These are phyloP conservation scores for Ascidia mentula DNA, from an alignment of 23 tunicate species.

Conservation along the genomic window DNA sequence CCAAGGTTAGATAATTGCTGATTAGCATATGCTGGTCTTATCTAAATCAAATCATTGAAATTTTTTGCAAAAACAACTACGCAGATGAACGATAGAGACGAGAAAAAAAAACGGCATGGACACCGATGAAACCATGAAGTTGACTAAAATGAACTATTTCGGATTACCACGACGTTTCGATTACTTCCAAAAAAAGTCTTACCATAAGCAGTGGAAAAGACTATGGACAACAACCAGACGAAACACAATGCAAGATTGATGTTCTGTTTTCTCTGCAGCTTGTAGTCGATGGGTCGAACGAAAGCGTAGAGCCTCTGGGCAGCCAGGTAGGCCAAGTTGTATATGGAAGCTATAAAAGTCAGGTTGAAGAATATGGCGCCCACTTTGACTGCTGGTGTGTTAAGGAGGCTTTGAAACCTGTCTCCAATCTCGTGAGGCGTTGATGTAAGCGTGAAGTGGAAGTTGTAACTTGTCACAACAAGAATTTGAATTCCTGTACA, in stretches of 20 bases:
- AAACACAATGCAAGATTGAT: background rate
- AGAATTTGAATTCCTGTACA: constrained; percentile 29
- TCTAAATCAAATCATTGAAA: no score
- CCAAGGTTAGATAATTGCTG: no score
- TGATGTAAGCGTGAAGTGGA: constrained; percentile 21
- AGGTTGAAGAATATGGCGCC: constrained; percentile 16
- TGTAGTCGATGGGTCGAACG: constrained; percentile 10
- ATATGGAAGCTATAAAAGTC: constrained; percentile 28
- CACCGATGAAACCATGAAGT: no score
- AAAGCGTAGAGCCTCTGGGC: constrained; percentile 7
- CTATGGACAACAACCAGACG: constrained; percentile 22
- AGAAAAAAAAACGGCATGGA: no score
- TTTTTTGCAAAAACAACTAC: no score
- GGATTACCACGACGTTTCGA: no score
- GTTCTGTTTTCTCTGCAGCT: background rate
- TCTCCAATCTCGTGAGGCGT: constrained; percentile 15
- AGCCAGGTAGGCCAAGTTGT: constrained; percentile 19
- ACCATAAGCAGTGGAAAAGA: constrained; percentile 7
- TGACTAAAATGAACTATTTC: no score
- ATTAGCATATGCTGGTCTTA: no score
- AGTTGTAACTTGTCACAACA: constrained; percentile 31
- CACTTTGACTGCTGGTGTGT: background rate
- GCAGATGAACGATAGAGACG: no score
- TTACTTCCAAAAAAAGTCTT: no score
- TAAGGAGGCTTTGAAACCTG: background rate